Conservation (phyloP, 2,797 vertebrate genomes). For the Falco concolor region DNA sequence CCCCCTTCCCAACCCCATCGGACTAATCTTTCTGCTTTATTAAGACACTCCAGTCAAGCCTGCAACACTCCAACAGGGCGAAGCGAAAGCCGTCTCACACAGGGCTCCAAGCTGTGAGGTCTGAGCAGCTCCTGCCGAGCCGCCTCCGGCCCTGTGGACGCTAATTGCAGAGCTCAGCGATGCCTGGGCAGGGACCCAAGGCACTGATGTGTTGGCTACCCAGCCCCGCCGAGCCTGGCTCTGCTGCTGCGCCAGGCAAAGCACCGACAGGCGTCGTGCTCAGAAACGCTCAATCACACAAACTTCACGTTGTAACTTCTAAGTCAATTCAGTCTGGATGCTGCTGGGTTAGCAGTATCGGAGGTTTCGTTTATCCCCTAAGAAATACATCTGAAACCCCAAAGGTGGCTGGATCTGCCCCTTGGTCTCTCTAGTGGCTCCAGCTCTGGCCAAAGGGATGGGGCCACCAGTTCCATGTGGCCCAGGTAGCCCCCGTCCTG, state of each 20-base stretch:
- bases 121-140: not conserved
- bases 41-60: not conserved
- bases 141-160: rapidly evolving
- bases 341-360: not conserved
- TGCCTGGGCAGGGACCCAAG: not conserved
- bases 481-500: not conserved
- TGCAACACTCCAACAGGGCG: rapidly evolving
- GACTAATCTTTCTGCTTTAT: not conserved
- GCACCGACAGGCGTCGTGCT: rapidly evolving
- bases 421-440: not conserved
- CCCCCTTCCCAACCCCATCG: rapidly evolving
- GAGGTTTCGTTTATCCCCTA: not conserved
- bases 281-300: rapidly evolving
- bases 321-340: not conserved
- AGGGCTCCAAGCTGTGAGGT: not conserved
- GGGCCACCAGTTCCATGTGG: not conserved
- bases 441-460: not conserved
- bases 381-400: not conserved
- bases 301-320: not conserved
- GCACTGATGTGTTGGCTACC: rapidly evolving
- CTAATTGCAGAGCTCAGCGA: not conserved
- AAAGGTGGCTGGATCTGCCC: not conserved
- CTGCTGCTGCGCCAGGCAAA: rapidly evolving
- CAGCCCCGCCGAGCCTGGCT: not conserved
- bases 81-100: not conserved